These are phyloP conservation scores for Chloroceryle inda DNA, from an alignment of 2,797 vertebrate species.

Conservation along the genomic window DNA sequence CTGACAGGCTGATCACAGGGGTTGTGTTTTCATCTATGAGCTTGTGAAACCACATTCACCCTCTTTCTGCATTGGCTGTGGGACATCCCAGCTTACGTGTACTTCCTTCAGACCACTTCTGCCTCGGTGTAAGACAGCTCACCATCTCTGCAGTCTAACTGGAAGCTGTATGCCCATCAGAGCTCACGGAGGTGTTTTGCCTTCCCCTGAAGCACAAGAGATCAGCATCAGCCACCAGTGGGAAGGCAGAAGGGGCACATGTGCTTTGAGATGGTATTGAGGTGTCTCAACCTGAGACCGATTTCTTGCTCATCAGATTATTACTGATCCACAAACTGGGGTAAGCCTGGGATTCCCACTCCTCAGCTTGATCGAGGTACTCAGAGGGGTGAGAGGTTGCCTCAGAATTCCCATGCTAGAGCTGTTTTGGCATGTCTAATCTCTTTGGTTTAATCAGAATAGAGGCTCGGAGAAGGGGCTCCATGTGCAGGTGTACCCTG, in stretches of 20 bases:
- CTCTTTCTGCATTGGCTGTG: background rate
- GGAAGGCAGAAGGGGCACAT: background rate
- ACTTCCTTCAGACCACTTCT: background rate
- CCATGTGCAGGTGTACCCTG: background rate
- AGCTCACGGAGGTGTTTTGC: background rate
- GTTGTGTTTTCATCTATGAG: background rate
- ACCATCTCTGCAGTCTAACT: background rate
- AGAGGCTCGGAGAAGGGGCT: background rate
- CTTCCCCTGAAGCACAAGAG: background rate
- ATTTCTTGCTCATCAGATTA: background rate
- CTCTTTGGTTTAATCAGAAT: background rate
- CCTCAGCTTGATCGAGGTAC: background rate
- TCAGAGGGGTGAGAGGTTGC: fast-evolving
- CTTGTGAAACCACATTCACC: background rate
- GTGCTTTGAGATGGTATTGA: background rate
- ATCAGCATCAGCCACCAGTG: background rate
- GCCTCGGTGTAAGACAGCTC: background rate
- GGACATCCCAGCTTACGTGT: background rate
- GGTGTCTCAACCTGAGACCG: background rate
- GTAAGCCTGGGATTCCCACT: background rate
- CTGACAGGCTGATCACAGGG: background rate
- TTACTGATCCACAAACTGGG: background rate
- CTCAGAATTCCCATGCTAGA: background rate
- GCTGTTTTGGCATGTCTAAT: background rate
- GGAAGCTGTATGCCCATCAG: background rate